phyloP scores from a whole-genome alignment of 2,797 vertebrate species.

The Semotilus atromaculatus region DNA sequence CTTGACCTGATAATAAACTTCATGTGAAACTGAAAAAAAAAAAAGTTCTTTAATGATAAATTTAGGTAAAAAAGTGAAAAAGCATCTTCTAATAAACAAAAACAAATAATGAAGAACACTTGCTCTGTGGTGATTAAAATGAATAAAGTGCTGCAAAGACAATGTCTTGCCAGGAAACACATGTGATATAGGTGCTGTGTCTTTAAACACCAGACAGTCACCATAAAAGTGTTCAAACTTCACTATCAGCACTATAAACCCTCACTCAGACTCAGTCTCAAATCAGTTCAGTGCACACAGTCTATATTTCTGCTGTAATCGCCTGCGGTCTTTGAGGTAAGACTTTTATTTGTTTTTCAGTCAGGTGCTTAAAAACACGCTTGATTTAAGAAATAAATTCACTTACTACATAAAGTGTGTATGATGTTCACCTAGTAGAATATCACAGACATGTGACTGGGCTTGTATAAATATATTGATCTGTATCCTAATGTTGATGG shows the following conservation, averaged over 20 bases:
- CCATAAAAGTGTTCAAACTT: slow-evolving; percentile 53
- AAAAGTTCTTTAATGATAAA: background rate
- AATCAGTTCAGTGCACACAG: slow-evolving; percentile 2
- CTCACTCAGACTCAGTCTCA: background rate
- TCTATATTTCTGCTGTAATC: background rate
- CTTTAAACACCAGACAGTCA: slow-evolving; percentile 51
- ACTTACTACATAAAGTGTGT: background rate
- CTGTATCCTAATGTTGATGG: background rate
- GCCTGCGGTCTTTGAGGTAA: slow-evolving; percentile 45
- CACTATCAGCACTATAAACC: slow-evolving; percentile 30
- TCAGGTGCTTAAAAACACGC: background rate
- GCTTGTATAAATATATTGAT: background rate
- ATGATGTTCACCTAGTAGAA: background rate
- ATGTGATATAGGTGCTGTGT: slow-evolving; percentile 28
- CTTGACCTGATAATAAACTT: too few species aligned
- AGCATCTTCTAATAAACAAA: background rate
- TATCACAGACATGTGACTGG: background rate
- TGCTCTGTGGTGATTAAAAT: background rate
- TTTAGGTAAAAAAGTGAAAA: background rate
- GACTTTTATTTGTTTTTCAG: background rate
- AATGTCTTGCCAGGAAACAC: background rate
- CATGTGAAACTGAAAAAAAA: too few species aligned
- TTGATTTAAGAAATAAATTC: background rate
- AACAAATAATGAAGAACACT: background rate
- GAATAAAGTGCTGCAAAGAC: background rate